Evolutionary conservation across 2,113 vertebrate genomes (phyloP), one percentile per base, ranked within the genome.

Genomic region (Leptocoma aspasia): DNA sequence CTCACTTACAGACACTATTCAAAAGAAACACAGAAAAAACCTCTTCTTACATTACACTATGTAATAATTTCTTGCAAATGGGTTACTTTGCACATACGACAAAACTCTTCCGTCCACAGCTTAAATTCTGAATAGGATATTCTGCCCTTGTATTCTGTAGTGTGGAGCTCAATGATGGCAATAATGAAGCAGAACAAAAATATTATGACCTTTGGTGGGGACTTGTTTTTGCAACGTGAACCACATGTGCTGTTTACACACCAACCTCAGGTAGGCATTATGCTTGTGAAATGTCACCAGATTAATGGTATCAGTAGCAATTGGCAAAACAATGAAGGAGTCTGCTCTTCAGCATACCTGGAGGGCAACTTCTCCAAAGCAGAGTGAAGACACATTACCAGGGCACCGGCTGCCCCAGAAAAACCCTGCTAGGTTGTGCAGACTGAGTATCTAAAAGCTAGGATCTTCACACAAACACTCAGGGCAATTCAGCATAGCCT

Each of bases 201-300:
- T 82, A 35, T 45, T 49, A 39, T 49, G 64, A 61, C 23, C 47
- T 86, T 92, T 63, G 18, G 30, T 44, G 21, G 26, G 13, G 42
- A 47, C 13, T 86, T 73, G 39, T 17, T 94, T 87, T 92, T 66
- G 42, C 30, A 42, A 21, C 0, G 0, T 42, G 64, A 87, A 61
- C 35, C 42, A 37, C 45, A 11, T 4, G 17, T 24, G 4, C 39
- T 68, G 6, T 76, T 90, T 70, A 52, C 68, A 75, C 63, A 80
- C 47, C 52, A 31, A 0, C 39, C 65, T 47, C 0, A 0, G 11
- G 33, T 59, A 28, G 42, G 41, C 45, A 33, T 64, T 3, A 3
- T 20, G 49, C 8, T 31, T 24, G 27, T 39, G 65, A 94, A 89
- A 78, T 44, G 23, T 37, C 76, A 89, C 68, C 65, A 39, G n/a